Percentiles rank a stretch among this genome's conserved stretches.
Evolutionary conservation across 2,888 invertebrate genomes (phyloP).

Genomic region (Nineta flava): DNA sequence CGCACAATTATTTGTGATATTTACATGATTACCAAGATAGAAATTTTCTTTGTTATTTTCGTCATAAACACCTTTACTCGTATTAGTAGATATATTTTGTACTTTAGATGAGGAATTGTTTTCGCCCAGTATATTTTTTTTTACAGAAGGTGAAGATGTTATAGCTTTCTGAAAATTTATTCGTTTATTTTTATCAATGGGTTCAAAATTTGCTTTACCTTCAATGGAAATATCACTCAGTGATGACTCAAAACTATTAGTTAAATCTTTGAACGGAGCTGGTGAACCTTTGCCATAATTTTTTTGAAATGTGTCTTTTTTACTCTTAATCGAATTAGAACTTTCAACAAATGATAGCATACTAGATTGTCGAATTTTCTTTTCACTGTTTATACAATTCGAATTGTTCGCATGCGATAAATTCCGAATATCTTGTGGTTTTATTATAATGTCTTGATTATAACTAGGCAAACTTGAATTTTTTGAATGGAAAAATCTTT

Average conservation of each 20-base stretch:
- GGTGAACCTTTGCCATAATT: not conserved
- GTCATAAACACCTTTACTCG: not conserved
- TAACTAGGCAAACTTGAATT: not conserved
- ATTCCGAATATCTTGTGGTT: not conserved
- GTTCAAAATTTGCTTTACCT: not conserved
- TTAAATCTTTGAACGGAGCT: not conserved
- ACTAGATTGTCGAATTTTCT: not conserved
- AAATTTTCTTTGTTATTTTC: not conserved
- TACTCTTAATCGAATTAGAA: not conserved
- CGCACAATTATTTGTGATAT: not conserved
- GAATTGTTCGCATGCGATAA: not conserved
- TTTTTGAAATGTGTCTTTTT: not conserved
- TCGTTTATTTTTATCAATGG: not conserved
- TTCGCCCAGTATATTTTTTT: not conserved
- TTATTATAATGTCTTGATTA: constrained; percentile 1
- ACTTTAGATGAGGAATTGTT: not conserved
- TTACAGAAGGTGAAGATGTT: not conserved
- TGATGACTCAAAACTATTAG: not conserved
- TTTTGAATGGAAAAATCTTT: not conserved
- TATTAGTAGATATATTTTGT: too few species aligned
- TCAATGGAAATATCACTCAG: not conserved
- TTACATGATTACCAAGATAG: not conserved
- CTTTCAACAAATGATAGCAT: not conserved
- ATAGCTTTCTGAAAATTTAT: not conserved
- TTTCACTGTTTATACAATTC: not conserved